Evolutionary conservation across 2,113 vertebrate genomes (phyloP), one percentile per base, ranked within the genome.

Genomic region (Gallinago media): DNA sequence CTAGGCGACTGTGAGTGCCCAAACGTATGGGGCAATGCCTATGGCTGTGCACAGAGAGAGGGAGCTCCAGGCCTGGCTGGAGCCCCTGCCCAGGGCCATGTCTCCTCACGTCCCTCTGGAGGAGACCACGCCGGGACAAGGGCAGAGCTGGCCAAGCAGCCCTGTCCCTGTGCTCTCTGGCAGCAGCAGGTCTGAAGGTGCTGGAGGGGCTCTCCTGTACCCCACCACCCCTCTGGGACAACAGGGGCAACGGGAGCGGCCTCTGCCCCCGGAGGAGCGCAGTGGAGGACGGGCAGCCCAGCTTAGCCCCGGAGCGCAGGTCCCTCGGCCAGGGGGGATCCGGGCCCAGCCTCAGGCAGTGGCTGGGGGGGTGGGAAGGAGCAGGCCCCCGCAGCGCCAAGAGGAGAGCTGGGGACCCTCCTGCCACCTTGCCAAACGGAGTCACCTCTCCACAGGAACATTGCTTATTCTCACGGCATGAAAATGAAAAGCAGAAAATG

Each of bases 101-200:
- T 54, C 63, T 32, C 55, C 16, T 18, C 38, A 15, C 2, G 16
- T 9, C 47, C 66, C 19, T 15, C 26, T 17, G 15, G 29, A 72
- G 20, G n/a, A 65, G 58, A 25, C 49, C 2, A 2, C 0, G 2
- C 55, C 7, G 15, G 49, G 29, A 29, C 65, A 46, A 62, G 32
- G 32, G 44, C 85, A 71, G 36, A 34, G 63, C 46, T 77, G 36
- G 36, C 26, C n/a, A 31, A 36, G 46, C 38, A 54, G 38, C 46
- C 17, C 32, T 0, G 1, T 36, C 55, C 32, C 46, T 5, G 11
- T 0, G 5, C 19, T 40, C 29, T 34, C 14, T 49, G 1, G 0
- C 29, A 47, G 70, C n/a, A 26, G 29, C 42, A 38, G 44, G 44
- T 12, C 62, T 32, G 52, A 42, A 34, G 42, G 12, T 0, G 2